Evolutionary conservation across 1,140 invertebrate genomes (phyloP).

Genomic region (Leptestheria dahalacensis): DNA sequence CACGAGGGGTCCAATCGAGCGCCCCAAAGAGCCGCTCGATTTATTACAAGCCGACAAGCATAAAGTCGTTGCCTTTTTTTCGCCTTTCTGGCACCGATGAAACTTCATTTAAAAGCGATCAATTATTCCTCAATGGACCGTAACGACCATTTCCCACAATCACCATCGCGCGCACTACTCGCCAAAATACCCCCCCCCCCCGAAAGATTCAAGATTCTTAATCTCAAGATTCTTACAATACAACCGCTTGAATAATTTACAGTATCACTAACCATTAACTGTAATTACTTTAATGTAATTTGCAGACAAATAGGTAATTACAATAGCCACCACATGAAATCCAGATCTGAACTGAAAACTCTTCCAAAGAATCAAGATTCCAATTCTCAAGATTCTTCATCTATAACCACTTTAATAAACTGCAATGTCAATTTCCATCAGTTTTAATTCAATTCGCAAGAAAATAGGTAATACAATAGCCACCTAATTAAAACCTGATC

Average conservation of each 20-base stretch:
- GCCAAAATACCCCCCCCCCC: no score
- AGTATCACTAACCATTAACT: no score
- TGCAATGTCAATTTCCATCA: not conserved
- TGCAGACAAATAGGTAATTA: no score
- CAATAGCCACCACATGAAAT: no score
- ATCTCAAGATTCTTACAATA: no score
- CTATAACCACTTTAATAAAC: not conserved
- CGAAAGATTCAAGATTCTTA: no score
- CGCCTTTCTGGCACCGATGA: not conserved
- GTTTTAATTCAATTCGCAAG: not conserved
- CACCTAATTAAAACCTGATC: not conserved
- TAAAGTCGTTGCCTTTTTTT: not conserved
- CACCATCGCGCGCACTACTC: not conserved
- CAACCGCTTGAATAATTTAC: no score
- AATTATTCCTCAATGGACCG: not conserved
- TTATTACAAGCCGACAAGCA: not conserved
- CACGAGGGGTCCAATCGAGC: not conserved
- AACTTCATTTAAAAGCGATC: not conserved
- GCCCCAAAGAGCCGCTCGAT: not conserved
- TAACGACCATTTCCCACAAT: not conserved
- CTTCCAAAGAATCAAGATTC: no score
- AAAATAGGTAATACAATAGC: not conserved
- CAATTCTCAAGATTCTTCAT: no score
- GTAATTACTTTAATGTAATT: no score
- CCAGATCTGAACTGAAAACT: no score